A percentile compares a stretch with the other conserved stretches of the same genome.
Evolutionary conservation across 1,140 invertebrate genomes (phyloP).

Genomic region (Ceratoteleas bidentatus): DNA sequence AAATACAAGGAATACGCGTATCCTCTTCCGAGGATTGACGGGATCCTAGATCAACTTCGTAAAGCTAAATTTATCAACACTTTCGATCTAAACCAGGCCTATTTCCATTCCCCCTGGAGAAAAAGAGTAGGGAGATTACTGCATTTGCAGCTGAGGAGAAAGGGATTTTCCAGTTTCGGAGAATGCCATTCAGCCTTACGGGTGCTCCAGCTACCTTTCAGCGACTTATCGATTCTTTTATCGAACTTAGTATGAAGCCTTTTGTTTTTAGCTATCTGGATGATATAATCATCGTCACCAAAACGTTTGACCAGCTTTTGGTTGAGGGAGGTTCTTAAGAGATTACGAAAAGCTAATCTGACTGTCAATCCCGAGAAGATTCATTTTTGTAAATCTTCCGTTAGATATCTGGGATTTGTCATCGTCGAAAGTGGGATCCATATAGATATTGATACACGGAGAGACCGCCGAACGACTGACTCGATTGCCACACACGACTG

Average conservation of each 20-base stretch:
- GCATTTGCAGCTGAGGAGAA: neutral
- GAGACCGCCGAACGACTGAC: no score
- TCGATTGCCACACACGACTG: no score
- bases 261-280: conserved; percentile 23
- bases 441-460: conserved; percentile 62
- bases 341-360: conserved; percentile 34
- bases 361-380: conserved; percentile 51
- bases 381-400: conserved; percentile 47
- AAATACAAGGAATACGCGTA: neutral
- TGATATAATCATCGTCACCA: conserved; percentile 19
- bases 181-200: no score
- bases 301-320: conserved; percentile 36
- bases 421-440: conserved; percentile 55
- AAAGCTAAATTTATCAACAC: neutral
- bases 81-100: neutral
- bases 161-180: neutral
- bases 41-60: neutral
- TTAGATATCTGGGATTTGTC: no score
- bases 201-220: conserved; percentile 15
- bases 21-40: no score
- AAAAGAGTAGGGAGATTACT: neutral
- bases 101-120: neutral
- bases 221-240: no score
- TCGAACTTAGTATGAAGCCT: conserved; percentile 1
- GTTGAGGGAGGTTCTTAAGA: conserved; percentile 44